Percentiles rank a stretch among this genome's conserved stretches.
phyloP scores from a whole-genome alignment of 2,888 invertebrate species.

The Drosophila formosana region DNA sequence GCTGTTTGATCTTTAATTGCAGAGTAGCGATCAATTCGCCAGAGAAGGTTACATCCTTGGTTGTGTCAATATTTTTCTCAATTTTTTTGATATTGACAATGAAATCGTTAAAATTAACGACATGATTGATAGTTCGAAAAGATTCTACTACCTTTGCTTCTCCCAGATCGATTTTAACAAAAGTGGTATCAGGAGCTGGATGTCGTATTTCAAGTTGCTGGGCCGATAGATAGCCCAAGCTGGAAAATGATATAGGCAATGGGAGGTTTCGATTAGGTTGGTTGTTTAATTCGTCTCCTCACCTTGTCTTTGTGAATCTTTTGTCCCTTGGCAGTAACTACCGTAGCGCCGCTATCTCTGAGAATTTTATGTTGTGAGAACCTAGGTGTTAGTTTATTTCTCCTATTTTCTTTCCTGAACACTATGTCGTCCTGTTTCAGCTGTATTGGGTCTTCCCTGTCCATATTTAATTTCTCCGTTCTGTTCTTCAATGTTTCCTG shows the following conservation, averaged over 20 bases:
- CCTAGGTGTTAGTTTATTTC: constrained; percentile 3
- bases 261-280: no score
- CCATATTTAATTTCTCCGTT: background rate
- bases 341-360: background rate
- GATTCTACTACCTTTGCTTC: background rate
- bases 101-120: background rate
- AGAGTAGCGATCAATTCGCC: background rate
- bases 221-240: background rate
- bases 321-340: background rate
- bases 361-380: background rate
- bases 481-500: background rate
- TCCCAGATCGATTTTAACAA: background rate
- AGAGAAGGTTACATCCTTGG: background rate
- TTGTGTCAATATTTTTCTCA: background rate
- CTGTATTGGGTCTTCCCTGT: background rate
- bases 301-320: constrained; percentile 3
- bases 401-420: constrained; percentile 17
- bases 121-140: background rate
- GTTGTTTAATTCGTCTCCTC: background rate
- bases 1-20: background rate
- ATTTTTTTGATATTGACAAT: background rate
- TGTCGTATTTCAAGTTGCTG: background rate
- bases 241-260: no score
- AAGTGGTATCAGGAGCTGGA: background rate
- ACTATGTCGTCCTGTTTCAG: background rate